Evolutionary conservation across 2,888 invertebrate genomes (phyloP), one percentile per base, ranked within the genome.

Genomic region (Minunthozetes semirufus): DNA sequence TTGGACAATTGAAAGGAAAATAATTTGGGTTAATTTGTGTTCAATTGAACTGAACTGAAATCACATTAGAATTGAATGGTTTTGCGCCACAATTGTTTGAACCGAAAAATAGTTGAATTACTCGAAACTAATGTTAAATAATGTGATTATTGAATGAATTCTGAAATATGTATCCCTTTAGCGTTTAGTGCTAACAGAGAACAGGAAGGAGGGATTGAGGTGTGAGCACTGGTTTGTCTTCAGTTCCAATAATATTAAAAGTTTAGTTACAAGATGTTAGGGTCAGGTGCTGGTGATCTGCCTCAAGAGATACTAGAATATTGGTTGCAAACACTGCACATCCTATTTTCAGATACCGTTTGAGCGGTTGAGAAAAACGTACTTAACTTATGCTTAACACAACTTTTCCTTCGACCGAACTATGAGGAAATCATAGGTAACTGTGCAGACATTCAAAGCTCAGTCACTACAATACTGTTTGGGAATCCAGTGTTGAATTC

Each of bases 161-260:
- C 1, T n/a, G 4, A 63, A 63, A 33, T 33, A 15, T 63, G n/a
- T 4, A 70, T 70, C 11, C n/a, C 48, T 70, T 70, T 17, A n/a
- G 70, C 3, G 46, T 48, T 70, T 70, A 68, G 38, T 68, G 42
- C 42, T 42, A 68, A 46, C 42, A 42, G 6, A 25, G 22, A 70
- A 70, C 70, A 70, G 70, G 70, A 70, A 70, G 70, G 48, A 70
- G 48, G 70, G 70, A 46, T 42, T 70, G 70, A 70, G 70, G 70
- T 70, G 70, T 70, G 70, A 70, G 42, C 70, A 70, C 70, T 46
- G 70, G 70, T 46, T 46, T 70, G 68, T 68, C 70, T 19, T 70
- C 42, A 70, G 70, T 70, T 46, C 48, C 70, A 70, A 70, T 68
- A 42, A 38, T 46, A 70, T 48, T 46, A 70, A 70, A 48, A 25